Percentiles rank a stretch among this genome's conserved stretches.
phyloP scores from a whole-genome alignment of 2,113 vertebrate genomes.

The Brachyhypopomus gauderio region DNA sequence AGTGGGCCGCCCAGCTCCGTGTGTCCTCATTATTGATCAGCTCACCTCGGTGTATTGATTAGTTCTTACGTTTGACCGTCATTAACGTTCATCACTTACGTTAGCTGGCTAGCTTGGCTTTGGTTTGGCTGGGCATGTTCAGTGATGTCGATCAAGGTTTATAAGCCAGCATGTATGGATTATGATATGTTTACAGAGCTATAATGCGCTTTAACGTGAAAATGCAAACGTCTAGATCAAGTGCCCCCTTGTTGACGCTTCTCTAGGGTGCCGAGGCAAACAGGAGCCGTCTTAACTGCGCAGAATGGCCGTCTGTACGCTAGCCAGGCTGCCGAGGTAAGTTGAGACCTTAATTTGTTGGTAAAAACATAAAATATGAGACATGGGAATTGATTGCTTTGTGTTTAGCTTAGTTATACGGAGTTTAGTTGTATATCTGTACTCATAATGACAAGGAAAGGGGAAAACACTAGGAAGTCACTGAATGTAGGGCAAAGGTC shows the following conservation, averaged over 20 bases:
- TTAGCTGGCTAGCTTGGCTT: not conserved
- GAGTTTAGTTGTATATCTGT: not conserved
- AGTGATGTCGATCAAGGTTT: not conserved
- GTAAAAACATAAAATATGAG: no score
- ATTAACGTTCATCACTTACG: not conserved
- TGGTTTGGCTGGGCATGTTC: not conserved
- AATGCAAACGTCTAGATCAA: not conserved
- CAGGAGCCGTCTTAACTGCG: conserved; percentile 47
- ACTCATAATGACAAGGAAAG: not conserved
- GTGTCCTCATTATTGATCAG: not conserved
- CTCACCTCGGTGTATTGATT: not conserved
- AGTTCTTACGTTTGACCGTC: not conserved
- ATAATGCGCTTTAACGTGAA: not conserved
- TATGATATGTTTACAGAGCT: no score
- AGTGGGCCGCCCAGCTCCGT: conserved; percentile 15
- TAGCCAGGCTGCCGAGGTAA: conserved; percentile 72
- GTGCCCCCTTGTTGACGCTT: not conserved
- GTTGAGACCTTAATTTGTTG: not conserved
- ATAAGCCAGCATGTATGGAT: not conserved
- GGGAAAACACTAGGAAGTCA: not conserved
- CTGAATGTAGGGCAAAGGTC: conserved; percentile 72
- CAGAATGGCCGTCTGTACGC: conserved; percentile 66
- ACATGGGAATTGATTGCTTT: not conserved
- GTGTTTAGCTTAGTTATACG: no score
- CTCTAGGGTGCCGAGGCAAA: conserved; percentile 55